Evolutionary conservation across 2,888 invertebrate genomes (phyloP).

Genomic region (Polylopha cassiicola): DNA sequence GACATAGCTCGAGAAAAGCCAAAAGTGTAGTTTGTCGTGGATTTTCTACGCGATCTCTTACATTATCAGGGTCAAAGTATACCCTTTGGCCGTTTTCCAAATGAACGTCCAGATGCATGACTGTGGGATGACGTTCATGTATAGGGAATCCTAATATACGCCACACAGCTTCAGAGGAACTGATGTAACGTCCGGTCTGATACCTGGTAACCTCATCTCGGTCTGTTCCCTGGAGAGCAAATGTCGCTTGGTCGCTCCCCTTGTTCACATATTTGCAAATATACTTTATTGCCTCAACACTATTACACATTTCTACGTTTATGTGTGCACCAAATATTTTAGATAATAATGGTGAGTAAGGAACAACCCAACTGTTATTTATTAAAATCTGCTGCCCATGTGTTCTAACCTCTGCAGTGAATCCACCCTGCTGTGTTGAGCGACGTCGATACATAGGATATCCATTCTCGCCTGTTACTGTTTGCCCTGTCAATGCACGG

Average conservation of each 20-base stretch:
- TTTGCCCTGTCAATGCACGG: constrained; percentile 4
- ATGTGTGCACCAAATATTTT: constrained; percentile 1
- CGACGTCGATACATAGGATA: constrained; percentile 24
- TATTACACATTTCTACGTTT: background rate
- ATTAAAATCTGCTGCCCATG: no score
- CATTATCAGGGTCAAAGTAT: constrained; percentile 26
- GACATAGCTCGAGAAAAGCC: constrained; percentile 27
- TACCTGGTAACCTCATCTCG: constrained; percentile 25
- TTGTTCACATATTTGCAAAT: constrained; percentile 21
- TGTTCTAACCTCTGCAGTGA: no score
- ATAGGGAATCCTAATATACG: constrained; percentile 24
- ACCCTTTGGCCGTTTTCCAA: constrained; percentile 27
- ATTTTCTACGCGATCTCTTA: background rate
- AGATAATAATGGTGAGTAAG: background rate
- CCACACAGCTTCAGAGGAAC: constrained; percentile 27
- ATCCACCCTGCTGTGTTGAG: constrained; percentile 26
- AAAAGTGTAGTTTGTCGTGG: constrained; percentile 26
- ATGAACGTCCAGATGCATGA: constrained; percentile 24
- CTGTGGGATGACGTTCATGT: constrained; percentile 27
- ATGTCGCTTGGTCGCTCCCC: constrained; percentile 16
- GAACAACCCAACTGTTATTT: constrained; percentile 2
- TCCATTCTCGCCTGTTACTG: constrained; percentile 18
- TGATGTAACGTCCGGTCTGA: constrained; percentile 27
- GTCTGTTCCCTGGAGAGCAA: no score
- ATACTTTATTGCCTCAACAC: no score